Conservation (phyloP, 2,113 vertebrate genomes). For the Brachyhypopomus gauderio region DNA sequence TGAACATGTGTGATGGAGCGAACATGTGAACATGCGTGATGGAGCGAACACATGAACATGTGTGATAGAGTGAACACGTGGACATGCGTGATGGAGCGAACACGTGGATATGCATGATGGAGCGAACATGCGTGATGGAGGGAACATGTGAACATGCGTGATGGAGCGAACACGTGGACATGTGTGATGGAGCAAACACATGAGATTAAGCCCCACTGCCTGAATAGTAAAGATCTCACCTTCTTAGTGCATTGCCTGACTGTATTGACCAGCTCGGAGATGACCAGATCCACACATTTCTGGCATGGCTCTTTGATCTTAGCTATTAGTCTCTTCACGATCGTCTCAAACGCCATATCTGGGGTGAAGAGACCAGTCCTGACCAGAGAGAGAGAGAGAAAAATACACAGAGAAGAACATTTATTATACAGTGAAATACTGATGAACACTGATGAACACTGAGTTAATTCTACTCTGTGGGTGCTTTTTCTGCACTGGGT, state of each 20-base stretch:
- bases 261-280: conserved; percentile 93
- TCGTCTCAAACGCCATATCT: conserved; percentile 98
- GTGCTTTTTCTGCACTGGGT: no score
- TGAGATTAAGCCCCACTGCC: no score
- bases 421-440: no score
- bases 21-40: neutral
- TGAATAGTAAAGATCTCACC: conserved; percentile 39
- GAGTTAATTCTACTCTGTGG: no score
- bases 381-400: conserved; percentile 53
- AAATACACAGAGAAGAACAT: conserved; percentile 3
- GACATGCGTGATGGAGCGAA: neutral
- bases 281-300: conserved; percentile 98
- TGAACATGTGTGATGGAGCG: neutral
- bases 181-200: neutral
- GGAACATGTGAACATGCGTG: neutral
- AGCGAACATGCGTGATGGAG: neutral
- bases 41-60: neutral
- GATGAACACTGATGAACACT: no score
- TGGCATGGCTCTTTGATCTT: conserved; percentile 97
- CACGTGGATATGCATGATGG: no score
- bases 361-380: conserved; percentile 98
- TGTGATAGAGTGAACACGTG: neutral
- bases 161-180: neutral
- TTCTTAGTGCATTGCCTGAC: conserved; percentile 96
- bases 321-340: conserved; percentile 96